Evolutionary conservation across 2,797 vertebrate genomes (phyloP).

Genomic region (Columba guinea): DNA sequence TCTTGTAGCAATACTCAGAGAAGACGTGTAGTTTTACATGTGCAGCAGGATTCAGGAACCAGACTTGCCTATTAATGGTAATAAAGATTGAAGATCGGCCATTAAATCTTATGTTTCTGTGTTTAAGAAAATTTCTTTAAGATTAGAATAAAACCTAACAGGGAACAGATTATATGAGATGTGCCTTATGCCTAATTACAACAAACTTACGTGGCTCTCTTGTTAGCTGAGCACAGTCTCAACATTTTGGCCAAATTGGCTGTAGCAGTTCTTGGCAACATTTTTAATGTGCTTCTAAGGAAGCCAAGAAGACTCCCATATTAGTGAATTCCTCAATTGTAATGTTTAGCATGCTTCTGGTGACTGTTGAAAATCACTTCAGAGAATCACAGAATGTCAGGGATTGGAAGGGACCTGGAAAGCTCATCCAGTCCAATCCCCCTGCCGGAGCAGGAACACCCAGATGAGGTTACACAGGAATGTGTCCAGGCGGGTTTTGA

Average conservation of each 20-base stretch:
- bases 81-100: not conserved
- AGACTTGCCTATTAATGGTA: not conserved
- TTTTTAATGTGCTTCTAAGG: not conserved
- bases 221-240: not conserved
- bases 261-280: not conserved
- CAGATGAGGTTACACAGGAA: no score
- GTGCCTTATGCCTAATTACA: not conserved
- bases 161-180: not conserved
- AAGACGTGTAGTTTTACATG: not conserved
- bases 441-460: no score
- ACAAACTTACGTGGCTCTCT: not conserved
- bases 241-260: not conserved
- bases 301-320: not conserved
- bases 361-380: not conserved
- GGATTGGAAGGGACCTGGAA: no score
- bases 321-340: not conserved
- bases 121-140: not conserved
- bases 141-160: not conserved
- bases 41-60: not conserved
- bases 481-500: no score
- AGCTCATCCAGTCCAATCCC: no score
- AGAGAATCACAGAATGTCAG: no score
- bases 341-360: not conserved
- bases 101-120: not conserved
- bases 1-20: not conserved